Evolutionary conservation across 2,113 vertebrate genomes (phyloP), one percentile per base, ranked within the genome.

Genomic region (Tricholaema leucomelas): DNA sequence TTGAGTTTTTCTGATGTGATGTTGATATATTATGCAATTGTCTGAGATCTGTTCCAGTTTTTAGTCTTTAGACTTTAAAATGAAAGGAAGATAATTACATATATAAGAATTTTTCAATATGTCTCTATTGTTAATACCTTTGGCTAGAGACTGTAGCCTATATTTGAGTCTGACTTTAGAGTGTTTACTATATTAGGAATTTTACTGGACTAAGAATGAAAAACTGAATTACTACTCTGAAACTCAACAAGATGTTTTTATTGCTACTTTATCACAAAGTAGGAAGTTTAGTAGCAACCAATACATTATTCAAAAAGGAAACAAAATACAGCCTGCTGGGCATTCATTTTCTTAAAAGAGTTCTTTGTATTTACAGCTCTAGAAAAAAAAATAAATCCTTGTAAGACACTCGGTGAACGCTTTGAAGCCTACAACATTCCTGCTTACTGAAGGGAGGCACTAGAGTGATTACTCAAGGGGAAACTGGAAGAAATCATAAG

Each of bases 291-390:
- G 50, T 65, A 87, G 54, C 74, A 95, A 83, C 4, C 7, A 90
- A 88, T 90, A 31, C 61, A 94, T 86, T 95, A 93, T 92, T 91
- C 85, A 90, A 90, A 95, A 77, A 88, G 90, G 88, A 90, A 94
- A 90, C 16, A 84, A 86, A 83, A 81, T 42, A 42, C 42, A 86
- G 54, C 44, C 73, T 95, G 44, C 40, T 95, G 66, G 90, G 86
- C 54, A 78, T 90, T 94, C 25, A 44, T 91, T 92, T 95, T 21
- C 55, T 86, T 91, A 73, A 75, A 92, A 50, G 36, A 89, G 17
- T 87, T 88, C 54, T 92, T 85, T 93, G 28, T 90, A 90, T 95
- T 92, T 91, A 69, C 81, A 84, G 44, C 85, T 87, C 44, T 56
- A 92, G 46, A 42, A 70, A 92, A 90, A 73, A 38, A 30, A 72